phyloP scores from a whole-genome alignment of 2,113 vertebrate genomes.

The Syngnathus floridae region DNA sequence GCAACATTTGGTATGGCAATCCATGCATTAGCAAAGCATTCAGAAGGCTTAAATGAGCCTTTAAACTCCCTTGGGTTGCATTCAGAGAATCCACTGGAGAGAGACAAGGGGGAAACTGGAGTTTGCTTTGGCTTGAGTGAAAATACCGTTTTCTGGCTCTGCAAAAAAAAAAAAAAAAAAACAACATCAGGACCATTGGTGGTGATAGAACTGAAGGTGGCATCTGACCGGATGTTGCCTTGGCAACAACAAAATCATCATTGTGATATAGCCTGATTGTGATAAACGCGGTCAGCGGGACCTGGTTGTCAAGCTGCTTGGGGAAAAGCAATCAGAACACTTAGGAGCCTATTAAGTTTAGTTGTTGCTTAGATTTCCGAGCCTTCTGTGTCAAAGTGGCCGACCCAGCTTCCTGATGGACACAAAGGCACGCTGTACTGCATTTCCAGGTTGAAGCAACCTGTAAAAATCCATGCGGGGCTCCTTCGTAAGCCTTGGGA shows the following conservation, averaged over 20 bases:
- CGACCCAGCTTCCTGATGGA: constrained; percentile 31
- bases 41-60: constrained; percentile 56
- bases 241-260: constrained; percentile 57
- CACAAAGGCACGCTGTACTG: constrained; percentile 13
- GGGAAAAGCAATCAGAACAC: constrained; percentile 52
- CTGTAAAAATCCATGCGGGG: constrained; percentile 41
- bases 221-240: constrained; percentile 42
- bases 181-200: constrained; percentile 51
- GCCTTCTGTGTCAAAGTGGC: constrained; percentile 37
- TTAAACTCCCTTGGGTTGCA: constrained; percentile 41
- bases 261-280: constrained; percentile 58
- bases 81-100: constrained; percentile 12
- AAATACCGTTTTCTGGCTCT: constrained; percentile 40
- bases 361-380: constrained; percentile 35
- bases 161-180: constrained; percentile 34
- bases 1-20: constrained; percentile 58
- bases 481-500: constrained; percentile 19
- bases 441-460: constrained; percentile 30
- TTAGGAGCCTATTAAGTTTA: constrained; percentile 39
- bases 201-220: constrained; percentile 39
- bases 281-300: constrained; percentile 63
- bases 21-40: constrained; percentile 32
- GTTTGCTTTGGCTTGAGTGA: constrained; percentile 38
- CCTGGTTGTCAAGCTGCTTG: constrained; percentile 61
- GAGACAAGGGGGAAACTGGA: constrained; percentile 23